Percentiles rank a stretch among this genome's conserved stretches.
Evolutionary conservation across 2,797 vertebrate genomes (phyloP).

Genomic region (Enteromius trimaculatus): DNA sequence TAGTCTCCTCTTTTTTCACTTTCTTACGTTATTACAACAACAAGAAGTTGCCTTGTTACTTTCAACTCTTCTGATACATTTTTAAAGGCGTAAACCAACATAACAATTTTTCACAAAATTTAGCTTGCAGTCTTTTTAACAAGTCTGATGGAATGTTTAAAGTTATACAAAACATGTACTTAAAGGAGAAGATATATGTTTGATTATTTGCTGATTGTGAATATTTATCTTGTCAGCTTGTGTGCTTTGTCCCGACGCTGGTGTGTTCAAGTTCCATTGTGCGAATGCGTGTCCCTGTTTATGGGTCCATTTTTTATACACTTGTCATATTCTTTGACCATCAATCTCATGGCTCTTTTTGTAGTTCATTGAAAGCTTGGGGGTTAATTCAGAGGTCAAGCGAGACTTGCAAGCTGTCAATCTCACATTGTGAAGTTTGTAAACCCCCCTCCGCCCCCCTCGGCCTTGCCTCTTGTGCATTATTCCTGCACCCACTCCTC

Average conservation of each 20-base stretch:
- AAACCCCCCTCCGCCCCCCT: conserved; percentile 55
- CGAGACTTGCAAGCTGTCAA: conserved; percentile 85
- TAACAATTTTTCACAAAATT: neutral
- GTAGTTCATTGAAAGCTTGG: conserved; percentile 75
- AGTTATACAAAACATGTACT: neutral
- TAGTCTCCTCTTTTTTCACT: neutral
- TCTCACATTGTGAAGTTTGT: conserved; percentile 75
- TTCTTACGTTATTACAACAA: neutral
- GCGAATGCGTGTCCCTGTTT: conserved; percentile 31
- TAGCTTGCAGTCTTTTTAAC: neutral
- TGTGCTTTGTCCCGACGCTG: conserved; percentile 63
- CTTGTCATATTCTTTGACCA: conserved; percentile 75
- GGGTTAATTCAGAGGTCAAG: conserved; percentile 85
- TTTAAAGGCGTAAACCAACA: neutral
- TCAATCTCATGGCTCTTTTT: conserved; percentile 79
- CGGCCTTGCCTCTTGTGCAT: conserved; percentile 61
- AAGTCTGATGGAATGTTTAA: neutral
- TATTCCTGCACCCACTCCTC: conserved; percentile 72
- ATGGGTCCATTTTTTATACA: conserved; percentile 61
- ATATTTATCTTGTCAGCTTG: conserved; percentile 63
- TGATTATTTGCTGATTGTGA: neutral
- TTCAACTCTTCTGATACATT: neutral
- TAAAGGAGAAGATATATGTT: neutral
- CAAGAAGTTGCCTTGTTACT: neutral
- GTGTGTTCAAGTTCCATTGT: conserved; percentile 26